Evolutionary conservation across 2,113 vertebrate genomes (phyloP).

Genomic region (Malaclemys terrapin): DNA sequence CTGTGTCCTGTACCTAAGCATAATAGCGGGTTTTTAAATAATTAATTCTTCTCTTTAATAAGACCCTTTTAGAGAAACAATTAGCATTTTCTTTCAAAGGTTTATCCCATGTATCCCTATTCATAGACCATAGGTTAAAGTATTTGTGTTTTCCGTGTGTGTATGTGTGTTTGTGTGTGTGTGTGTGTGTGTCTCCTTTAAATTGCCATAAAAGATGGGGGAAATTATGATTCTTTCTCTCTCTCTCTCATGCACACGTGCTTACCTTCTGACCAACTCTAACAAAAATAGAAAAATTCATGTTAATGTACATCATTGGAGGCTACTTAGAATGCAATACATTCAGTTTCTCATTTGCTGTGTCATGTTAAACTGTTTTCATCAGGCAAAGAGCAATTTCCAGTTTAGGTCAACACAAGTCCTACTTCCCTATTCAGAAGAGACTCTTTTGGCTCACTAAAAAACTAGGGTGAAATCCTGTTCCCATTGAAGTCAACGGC

Average conservation of each 20-base stretch:
- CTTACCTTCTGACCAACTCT: background rate
- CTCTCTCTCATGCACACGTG: too few relatives aligned
- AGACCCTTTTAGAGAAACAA: slow-evolving; percentile 28
- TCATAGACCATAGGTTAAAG: background rate
- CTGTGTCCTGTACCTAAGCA: background rate
- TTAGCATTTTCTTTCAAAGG: slow-evolving; percentile 28
- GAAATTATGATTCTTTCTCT: too few relatives aligned
- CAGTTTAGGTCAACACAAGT: too few relatives aligned
- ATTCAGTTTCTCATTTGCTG: background rate
- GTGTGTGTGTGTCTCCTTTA: background rate
- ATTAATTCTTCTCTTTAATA: slow-evolving; percentile 5
- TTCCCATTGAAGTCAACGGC: too few relatives aligned
- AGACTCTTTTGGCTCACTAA: too few relatives aligned
- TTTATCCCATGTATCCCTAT: background rate
- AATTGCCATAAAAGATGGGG: background rate
- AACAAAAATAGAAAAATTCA: background rate
- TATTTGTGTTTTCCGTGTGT: background rate
- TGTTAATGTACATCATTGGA: background rate
- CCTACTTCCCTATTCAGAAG: too few relatives aligned
- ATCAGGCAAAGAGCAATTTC: too few relatives aligned
- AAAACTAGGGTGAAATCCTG: too few relatives aligned
- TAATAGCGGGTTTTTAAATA: slow-evolving; percentile 44
- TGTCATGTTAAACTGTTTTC: background rate
- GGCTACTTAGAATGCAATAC: background rate
- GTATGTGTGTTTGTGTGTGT: too few relatives aligned